Evolutionary conservation across 2,888 invertebrate species (phyloP), one percentile per base, ranked within the genome.

Genomic region (Vanessa cardui): DNA sequence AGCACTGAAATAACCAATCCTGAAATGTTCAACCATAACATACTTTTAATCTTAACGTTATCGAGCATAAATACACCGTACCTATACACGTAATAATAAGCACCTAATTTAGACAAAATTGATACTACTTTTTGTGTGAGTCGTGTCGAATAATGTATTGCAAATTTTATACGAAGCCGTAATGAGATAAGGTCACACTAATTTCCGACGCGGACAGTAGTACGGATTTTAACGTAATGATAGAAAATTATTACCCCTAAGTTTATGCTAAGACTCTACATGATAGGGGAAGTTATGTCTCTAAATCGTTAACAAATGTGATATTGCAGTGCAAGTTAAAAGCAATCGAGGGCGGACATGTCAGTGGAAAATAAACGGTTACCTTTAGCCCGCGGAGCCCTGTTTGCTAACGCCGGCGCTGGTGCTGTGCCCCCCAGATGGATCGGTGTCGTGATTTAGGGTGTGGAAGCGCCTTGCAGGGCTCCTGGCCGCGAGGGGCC

Each of bases 401-500:
- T 82, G 85, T 85, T 79, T 85, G 88, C 86, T 79, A 88, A 90
- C 89, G 89, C 89, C 89, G 91, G 90, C 84, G 82, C 84, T 82
- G 85, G 81, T 81, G 83, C 77, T 75, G 84, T 80, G 81, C 81
- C 79, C 81, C 83, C 81, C 77, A 83, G 77, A 39, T 85, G 83
- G 76, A 75, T 79, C 78, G 80, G 79, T 73, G 80, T 73, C 33
- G 74, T 78, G 77, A 73, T 45, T 65, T 75, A 75, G 81, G 83
- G 81, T 85, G 83, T 80, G 81, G 87, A 87, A 83, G 89, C 88
- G 86, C 88, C 88, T 79, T 82, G 83, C 82, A 85, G 88, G 89
- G 90, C 90, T 89, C 86, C 90, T 83, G 88, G 91, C 90, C 90
- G 88, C 90, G 78, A 86, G 81, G 89, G 92, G 91, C 92, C 90